Conservation (phyloP, 2,113 vertebrate species). For the Coturnix japonica region DNA sequence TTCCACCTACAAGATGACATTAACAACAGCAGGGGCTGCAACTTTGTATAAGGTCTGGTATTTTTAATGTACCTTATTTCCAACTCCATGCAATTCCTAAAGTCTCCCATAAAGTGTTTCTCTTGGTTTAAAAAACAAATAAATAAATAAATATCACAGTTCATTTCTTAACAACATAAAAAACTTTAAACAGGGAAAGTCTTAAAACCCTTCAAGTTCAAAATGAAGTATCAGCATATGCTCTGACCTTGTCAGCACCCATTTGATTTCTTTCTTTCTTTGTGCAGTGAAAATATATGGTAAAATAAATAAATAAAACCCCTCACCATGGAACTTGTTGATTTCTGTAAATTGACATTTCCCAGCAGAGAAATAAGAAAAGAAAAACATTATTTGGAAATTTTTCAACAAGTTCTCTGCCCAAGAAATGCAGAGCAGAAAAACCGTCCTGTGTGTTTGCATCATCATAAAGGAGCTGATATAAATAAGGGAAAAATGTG, state of each 20-base stretch:
- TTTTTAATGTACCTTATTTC: neutral
- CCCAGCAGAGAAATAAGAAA: neutral
- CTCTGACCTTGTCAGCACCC: slow-evolving; percentile 28
- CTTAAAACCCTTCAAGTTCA: slow-evolving; percentile 15
- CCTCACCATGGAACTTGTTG: slow-evolving; percentile 1
- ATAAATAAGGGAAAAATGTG: neutral
- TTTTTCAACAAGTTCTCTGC: neutral
- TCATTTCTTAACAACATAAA: neutral
- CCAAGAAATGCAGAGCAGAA: neutral
- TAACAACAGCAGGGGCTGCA: neutral
- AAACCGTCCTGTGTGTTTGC: neutral
- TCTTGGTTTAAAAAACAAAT: neutral
- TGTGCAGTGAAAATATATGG: neutral
- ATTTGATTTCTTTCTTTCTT: neutral
- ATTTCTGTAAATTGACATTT: slow-evolving; percentile 27
- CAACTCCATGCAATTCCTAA: neutral
- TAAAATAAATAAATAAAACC: neutral
- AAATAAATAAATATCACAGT: neutral
- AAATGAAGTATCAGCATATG: slow-evolving; percentile 23
- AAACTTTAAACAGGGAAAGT: neutral
- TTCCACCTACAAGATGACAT: neutral
- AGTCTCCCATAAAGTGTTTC: neutral
- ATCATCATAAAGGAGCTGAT: neutral
- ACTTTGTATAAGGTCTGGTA: neutral
- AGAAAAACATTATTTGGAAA: neutral